Percentiles rank a stretch among this genome's conserved stretches.
Conservation (phyloP, 2,113 vertebrate genomes). For the Rhombomys opimus region DNA sequence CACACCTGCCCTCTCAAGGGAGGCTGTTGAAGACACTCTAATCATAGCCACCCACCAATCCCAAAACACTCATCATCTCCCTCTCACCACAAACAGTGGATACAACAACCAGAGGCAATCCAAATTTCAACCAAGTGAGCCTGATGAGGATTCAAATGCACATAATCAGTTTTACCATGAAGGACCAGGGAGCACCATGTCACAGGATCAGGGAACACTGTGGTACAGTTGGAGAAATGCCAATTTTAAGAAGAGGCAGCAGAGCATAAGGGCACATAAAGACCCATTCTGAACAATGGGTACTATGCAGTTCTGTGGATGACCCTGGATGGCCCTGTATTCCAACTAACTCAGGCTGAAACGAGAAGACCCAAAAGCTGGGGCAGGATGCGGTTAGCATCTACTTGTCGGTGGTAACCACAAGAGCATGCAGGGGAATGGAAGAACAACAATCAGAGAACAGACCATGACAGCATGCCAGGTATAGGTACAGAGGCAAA, state of each 20-base stretch:
- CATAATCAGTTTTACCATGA: not conserved
- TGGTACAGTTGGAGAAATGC: not conserved
- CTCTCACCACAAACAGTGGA: no score
- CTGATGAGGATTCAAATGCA: not conserved
- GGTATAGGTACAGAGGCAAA: not conserved
- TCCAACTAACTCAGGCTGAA: no score
- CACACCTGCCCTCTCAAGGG: not conserved
- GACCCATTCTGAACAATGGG: not conserved
- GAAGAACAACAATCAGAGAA: not conserved
- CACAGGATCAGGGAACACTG: not conserved
- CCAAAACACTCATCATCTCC: not conserved
- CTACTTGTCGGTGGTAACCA: not conserved
- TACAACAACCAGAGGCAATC: no score
- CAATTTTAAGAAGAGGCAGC: not conserved
- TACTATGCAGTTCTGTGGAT: no score
- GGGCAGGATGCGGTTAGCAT: no score
- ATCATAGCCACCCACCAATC: not conserved
- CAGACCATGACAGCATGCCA: not conserved
- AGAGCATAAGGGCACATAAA: not conserved
- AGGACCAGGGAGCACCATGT: not conserved
- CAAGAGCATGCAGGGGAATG: not conserved
- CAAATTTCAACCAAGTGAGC: not conserved
- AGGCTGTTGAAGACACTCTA: not conserved
- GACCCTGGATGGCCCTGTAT: no score
- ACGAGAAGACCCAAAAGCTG: not conserved